phyloP scores from a whole-genome alignment of 2,888 invertebrate species.

The Drosophila anomalata region DNA sequence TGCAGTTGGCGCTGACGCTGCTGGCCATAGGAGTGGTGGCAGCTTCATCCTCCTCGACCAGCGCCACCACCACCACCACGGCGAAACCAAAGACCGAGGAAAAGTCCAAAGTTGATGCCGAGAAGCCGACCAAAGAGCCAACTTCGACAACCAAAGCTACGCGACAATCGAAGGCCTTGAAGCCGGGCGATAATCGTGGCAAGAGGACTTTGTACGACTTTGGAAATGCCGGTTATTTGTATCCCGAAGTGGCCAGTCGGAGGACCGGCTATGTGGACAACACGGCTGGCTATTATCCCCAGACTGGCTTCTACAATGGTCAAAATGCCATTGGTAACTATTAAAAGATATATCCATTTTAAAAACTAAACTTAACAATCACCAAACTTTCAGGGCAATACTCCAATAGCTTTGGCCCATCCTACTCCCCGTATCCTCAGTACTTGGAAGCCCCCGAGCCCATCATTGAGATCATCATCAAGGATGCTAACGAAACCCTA shows the following conservation, averaged over 20 bases:
- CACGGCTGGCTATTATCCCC: conserved; percentile 69
- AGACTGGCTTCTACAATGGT: conserved; percentile 77
- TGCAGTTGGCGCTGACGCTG: conserved; percentile 78
- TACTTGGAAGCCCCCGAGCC: conserved; percentile 93
- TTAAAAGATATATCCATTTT: not conserved
- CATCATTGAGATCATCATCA: conserved; percentile 96
- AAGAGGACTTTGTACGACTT: conserved; percentile 82
- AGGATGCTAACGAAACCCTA: conserved; percentile 93
- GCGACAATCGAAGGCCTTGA: conserved; percentile 60
- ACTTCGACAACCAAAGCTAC: conserved; percentile 36
- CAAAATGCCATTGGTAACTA: conserved; percentile 76
- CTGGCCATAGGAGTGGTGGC: conserved; percentile 64
- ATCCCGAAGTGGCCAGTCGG: conserved; percentile 76
- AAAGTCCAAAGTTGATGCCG: conserved; percentile 34
- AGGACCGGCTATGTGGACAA: conserved; percentile 75
- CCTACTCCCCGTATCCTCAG: conserved; percentile 84
- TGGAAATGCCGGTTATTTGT: conserved; percentile 79
- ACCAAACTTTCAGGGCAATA: conserved; percentile 68
- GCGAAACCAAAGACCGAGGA: conserved; percentile 50
- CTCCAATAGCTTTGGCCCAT: conserved; percentile 58
- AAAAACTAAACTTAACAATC: not conserved
- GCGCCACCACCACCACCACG: conserved; percentile 24
- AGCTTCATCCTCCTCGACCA: conserved; percentile 13
- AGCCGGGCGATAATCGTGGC: conserved; percentile 78
- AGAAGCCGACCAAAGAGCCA: conserved; percentile 25